Percentiles rank a stretch among this genome's conserved stretches.
These are phyloP conservation scores for Drosophila mayri DNA, from an alignment of 1,140 invertebrate genomes.

Conservation along the genomic window DNA sequence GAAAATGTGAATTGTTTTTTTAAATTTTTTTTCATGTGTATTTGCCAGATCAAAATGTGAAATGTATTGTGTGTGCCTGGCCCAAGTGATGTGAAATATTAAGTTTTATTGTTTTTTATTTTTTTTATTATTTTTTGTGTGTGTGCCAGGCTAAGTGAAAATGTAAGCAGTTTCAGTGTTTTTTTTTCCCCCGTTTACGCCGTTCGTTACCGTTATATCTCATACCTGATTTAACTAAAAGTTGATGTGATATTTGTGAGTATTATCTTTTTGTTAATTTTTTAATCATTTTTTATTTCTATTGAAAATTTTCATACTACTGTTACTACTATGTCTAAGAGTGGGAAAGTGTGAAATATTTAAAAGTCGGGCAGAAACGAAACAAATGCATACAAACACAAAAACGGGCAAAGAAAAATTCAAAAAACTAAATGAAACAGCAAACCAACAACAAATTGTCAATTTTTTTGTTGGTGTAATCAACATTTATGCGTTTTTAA, in stretches of 20 bases:
- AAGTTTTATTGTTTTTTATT: too few species aligned
- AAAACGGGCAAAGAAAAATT: background rate
- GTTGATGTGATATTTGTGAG: background rate
- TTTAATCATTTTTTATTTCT: background rate
- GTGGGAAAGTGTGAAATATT: background rate
- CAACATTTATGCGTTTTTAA: slow-evolving; percentile 76
- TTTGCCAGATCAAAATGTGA: too few species aligned
- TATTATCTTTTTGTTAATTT: background rate
- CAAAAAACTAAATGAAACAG: slow-evolving; percentile 17
- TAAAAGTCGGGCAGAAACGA: background rate
- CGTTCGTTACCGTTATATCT: too few species aligned
- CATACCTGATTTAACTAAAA: background rate
- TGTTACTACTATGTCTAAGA: too few species aligned
- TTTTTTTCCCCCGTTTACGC: too few species aligned
- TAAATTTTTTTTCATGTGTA: too few species aligned
- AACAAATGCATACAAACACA: background rate
- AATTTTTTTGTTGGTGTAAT: slow-evolving; percentile 72
- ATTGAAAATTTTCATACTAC: background rate
- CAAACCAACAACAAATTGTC: slow-evolving; percentile 55
- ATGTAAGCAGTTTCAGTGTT: too few species aligned
- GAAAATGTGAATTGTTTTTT: too few species aligned
- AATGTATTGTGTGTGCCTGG: too few species aligned
- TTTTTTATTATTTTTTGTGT: too few species aligned
- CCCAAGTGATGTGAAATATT: too few species aligned
- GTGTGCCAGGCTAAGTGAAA: too few species aligned